A percentile compares a stretch with the other conserved stretches of the same genome.
Evolutionary conservation across 2,888 invertebrate species (phyloP).

Genomic region (Cybosia mesomella): DNA sequence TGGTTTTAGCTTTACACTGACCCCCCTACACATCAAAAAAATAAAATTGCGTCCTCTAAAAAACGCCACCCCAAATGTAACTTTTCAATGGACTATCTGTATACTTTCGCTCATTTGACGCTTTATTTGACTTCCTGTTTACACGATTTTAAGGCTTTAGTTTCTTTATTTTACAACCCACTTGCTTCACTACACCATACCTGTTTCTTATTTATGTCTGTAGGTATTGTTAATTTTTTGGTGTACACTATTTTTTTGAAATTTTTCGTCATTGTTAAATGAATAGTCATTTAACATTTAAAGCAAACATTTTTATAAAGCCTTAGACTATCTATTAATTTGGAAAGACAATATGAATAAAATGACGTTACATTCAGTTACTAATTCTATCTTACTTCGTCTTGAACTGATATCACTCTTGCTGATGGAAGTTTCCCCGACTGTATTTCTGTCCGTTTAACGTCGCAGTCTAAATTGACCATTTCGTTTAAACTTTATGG

Average conservation of each 20-base stretch:
- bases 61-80: no score
- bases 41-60: no score
- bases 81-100: no score
- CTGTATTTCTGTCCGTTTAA: constrained; percentile 30
- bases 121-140: background rate
- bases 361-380: background rate
- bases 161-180: no score
- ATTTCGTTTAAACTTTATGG: constrained; percentile 44
- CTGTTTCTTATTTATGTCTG: background rate
- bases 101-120: no score
- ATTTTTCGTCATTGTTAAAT: background rate
- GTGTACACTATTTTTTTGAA: background rate
- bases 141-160: background rate
- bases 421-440: constrained; percentile 12
- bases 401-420: background rate
- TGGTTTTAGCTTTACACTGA: no score
- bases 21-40: no score
- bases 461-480: constrained; percentile 33
- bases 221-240: no score
- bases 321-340: no score
- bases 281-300: background rate
- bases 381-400: background rate
- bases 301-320: no score
- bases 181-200: no score
- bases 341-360: no score